Conservation (phyloP, 2,888 invertebrate species). For the Antheraea yamamai region DNA sequence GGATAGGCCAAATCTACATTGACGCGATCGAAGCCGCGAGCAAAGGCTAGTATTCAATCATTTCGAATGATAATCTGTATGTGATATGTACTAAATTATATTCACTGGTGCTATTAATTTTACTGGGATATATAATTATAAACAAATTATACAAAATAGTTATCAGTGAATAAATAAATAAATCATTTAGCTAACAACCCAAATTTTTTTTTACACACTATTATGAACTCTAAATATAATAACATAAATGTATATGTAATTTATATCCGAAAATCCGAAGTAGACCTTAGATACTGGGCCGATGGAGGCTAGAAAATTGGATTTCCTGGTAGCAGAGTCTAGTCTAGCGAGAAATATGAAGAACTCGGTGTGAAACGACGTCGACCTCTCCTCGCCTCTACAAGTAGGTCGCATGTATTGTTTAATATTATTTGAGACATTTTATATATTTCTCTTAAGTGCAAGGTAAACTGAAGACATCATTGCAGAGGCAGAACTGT, state of each 20-base stretch:
- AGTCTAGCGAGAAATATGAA: constrained; percentile 20
- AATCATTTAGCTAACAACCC: neutral
- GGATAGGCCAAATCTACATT: no score
- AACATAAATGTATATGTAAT: neutral
- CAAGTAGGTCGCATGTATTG: constrained; percentile 7
- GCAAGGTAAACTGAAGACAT: no score
- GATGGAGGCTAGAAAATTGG: constrained; percentile 22
- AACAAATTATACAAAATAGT: no score
- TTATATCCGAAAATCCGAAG: constrained; percentile 1
- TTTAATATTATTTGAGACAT: neutral
- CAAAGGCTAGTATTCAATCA: no score
- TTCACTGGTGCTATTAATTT: no score
- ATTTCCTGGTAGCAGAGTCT: constrained; percentile 23
- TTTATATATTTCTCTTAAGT: neutral
- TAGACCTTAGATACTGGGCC: constrained; percentile 2
- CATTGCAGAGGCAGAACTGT: no score
- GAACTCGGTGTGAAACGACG: neutral
- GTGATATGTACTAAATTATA: no score
- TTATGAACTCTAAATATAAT: neutral
- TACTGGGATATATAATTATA: no score
- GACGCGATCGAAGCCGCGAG: no score
- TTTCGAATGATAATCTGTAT: no score
- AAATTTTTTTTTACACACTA: neutral
- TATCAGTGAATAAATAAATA: neutral
- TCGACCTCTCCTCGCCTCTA: neutral